These are phyloP conservation scores for Channallabes apus DNA, from an alignment of 2,797 vertebrate species.

Conservation along the genomic window DNA sequence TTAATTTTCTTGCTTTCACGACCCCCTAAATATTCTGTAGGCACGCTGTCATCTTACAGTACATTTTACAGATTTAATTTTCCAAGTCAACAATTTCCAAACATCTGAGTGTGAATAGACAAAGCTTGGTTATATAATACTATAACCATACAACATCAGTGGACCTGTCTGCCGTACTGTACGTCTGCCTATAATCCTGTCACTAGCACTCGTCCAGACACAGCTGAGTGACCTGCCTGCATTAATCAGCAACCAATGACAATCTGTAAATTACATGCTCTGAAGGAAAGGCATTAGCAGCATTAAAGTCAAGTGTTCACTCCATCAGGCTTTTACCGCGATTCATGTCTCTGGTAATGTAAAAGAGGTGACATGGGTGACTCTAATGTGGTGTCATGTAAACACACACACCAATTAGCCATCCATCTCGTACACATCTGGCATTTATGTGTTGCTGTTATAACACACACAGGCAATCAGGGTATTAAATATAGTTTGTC, in stretches of 20 bases:
- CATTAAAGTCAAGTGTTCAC: neutral
- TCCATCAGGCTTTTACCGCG: constrained; percentile 19
- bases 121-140: neutral
- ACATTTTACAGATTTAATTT: neutral
- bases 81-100: neutral
- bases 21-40: neutral
- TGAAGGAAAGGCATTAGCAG: constrained; percentile 12
- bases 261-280: neutral
- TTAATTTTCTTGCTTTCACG: too few species aligned
- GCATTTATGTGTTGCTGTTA: neutral
- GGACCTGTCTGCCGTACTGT: neutral
- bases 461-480: neutral
- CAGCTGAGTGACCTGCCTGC: neutral
- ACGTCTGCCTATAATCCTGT: neutral
- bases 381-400: constrained; percentile 3
- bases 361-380: neutral
- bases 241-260: neutral
- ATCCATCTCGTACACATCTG: constrained; percentile 8
- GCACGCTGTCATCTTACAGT: neutral
- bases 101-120: neutral
- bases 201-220: neutral
- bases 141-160: neutral
- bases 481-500: neutral
- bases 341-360: constrained; percentile 13
- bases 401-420: constrained; percentile 22